Conservation (phyloP, 2,888 invertebrate species). For the Ganaspis brasiliensis region DNA sequence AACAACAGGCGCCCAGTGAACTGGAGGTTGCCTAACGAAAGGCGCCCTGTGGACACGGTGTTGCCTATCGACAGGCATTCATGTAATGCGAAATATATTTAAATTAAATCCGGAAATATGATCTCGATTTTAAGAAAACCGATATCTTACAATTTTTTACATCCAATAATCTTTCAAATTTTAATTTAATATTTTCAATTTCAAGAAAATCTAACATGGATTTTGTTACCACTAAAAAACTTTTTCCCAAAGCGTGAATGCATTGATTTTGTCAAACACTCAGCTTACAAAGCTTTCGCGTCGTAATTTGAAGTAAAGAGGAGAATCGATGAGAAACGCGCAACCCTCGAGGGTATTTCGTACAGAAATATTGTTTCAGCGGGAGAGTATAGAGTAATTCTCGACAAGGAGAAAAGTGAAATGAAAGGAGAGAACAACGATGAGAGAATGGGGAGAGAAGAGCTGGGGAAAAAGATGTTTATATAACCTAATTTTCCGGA, state of each 20-base stretch:
- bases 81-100: too few relatives aligned
- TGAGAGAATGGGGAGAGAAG: slow-evolving; percentile 16
- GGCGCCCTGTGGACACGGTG: too few relatives aligned
- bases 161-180: too few relatives aligned
- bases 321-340: slow-evolving; percentile 1
- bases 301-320: slow-evolving; percentile 1
- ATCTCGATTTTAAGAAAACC: too few relatives aligned
- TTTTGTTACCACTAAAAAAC: too few relatives aligned
- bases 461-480: slow-evolving; percentile 61
- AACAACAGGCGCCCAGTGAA: too few relatives aligned
- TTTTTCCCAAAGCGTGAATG: not conserved
- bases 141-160: too few relatives aligned
- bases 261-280: slow-evolving; percentile 6
- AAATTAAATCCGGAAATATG: too few relatives aligned
- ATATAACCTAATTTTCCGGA: slow-evolving; percentile 71
- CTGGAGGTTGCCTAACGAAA: too few relatives aligned
- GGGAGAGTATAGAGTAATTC: slow-evolving; percentile 34
- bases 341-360: slow-evolving; percentile 21
- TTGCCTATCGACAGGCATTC: too few relatives aligned
- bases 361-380: slow-evolving; percentile 30
- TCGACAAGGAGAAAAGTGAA: not conserved
- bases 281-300: slow-evolving; percentile 12
- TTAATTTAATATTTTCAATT: too few relatives aligned
- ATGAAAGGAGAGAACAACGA: slow-evolving; percentile 45
- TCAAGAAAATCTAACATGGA: too few relatives aligned